Conservation (phyloP, 2,113 vertebrate species). For the Cebidichthys violaceus region DNA sequence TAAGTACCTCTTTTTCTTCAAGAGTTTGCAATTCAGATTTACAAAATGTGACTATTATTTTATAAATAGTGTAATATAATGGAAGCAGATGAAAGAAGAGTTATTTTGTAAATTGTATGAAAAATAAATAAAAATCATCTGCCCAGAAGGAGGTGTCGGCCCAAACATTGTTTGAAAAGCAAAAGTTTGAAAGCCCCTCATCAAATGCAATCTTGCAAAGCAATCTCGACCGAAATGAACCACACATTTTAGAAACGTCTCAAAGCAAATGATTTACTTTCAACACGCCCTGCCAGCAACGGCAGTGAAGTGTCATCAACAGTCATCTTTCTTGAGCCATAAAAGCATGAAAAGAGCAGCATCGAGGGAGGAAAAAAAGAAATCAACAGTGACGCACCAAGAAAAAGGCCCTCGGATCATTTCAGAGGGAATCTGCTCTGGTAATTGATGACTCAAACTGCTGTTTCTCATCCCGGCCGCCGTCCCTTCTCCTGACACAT, state of each 20-base stretch:
- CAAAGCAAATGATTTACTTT: slow-evolving; percentile 40
- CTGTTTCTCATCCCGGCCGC: slow-evolving; percentile 29
- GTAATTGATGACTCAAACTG: slow-evolving; percentile 30
- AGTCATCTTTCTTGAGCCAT: slow-evolving; percentile 21
- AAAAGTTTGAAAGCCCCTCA: slow-evolving; percentile 31
- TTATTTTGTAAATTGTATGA: not conserved
- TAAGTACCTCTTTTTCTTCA: not conserved
- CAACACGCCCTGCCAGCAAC: slow-evolving; percentile 26
- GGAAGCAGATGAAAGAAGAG: not conserved
- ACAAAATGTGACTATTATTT: not conserved
- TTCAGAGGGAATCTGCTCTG: slow-evolving; percentile 14
- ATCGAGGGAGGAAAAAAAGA: not conserved
- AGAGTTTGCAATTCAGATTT: not conserved
- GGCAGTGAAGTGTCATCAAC: slow-evolving; percentile 25
- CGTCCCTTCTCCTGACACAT: slow-evolving; percentile 25
- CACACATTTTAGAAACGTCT: slow-evolving; percentile 43
- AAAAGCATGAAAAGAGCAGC: slow-evolving; percentile 20
- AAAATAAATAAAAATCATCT: not conserved
- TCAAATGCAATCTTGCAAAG: slow-evolving; percentile 36
- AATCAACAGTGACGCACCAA: not conserved
- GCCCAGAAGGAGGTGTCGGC: not conserved
- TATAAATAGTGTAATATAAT: not conserved
- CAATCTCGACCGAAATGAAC: slow-evolving; percentile 27
- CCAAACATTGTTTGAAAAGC: not conserved
- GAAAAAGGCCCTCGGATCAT: not conserved